Evolutionary conservation across 2,888 invertebrate genomes (phyloP).

Genomic region (Drosophila diplacantha): DNA sequence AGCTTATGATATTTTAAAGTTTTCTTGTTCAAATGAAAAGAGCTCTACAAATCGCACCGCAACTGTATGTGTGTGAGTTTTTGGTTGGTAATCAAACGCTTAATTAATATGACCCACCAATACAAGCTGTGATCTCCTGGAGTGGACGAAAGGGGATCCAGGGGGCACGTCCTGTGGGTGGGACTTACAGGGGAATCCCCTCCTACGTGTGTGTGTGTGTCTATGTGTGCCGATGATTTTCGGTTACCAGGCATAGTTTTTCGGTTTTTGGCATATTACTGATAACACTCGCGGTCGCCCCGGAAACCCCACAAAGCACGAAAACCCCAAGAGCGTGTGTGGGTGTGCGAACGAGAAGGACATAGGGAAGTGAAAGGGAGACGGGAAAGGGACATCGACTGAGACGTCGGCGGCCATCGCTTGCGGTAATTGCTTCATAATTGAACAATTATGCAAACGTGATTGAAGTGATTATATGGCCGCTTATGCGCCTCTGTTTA

Average conservation of each 20-base stretch:
- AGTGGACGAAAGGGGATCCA: not conserved
- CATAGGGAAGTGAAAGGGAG: conserved; percentile 3
- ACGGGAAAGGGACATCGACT: conserved; percentile 7
- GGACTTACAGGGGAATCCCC: not conserved
- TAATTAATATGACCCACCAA: conserved; percentile 68
- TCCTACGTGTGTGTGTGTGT: conserved; percentile 29
- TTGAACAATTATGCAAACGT: conserved; percentile 73
- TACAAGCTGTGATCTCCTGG: conserved; percentile 32
- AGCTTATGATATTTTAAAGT: too few species aligned
- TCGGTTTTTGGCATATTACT: conserved; percentile 64
- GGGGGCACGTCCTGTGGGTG: not conserved
- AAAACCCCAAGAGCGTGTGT: conserved; percentile 5
- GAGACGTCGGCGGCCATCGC: conserved; percentile 35
- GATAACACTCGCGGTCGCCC: conserved; percentile 55
- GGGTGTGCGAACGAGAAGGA: conserved; percentile 14
- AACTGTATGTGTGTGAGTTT: conserved; percentile 10
- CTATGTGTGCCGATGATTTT: conserved; percentile 52
- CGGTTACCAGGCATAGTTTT: conserved; percentile 60
- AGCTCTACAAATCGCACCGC: not conserved
- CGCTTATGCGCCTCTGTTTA: conserved; percentile 65
- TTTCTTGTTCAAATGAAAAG: not conserved
- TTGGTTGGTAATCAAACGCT: conserved; percentile 64
- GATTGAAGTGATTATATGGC: conserved; percentile 70
- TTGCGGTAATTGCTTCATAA: conserved; percentile 68
- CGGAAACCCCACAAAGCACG: conserved; percentile 16